phyloP scores from a whole-genome alignment of 2,113 vertebrate genomes.

The Poicephalus meyeri region DNA sequence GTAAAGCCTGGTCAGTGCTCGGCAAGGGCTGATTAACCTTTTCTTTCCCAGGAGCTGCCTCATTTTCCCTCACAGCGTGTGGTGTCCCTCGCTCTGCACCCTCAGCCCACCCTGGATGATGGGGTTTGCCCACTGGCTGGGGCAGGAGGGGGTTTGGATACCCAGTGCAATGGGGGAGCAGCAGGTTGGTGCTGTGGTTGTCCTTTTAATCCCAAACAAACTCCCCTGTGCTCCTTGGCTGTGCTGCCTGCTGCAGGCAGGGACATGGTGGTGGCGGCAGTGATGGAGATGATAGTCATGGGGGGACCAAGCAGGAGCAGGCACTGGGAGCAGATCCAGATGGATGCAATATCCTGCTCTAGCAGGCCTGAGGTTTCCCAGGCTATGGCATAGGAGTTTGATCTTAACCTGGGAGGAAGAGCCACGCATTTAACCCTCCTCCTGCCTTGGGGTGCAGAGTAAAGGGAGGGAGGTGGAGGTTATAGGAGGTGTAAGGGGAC shows the following conservation, averaged over 20 bases:
- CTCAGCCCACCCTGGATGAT: background rate
- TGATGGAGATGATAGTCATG: background rate
- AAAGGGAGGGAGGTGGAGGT: no score
- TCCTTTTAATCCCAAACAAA: background rate
- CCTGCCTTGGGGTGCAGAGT: background rate
- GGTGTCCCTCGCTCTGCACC: background rate
- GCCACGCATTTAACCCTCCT: background rate
- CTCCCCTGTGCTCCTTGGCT: background rate
- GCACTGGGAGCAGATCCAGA: background rate
- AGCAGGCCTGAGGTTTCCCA: background rate
- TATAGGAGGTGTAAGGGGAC: background rate
- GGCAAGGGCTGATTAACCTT: background rate
- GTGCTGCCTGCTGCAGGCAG: background rate
- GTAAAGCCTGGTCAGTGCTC: background rate
- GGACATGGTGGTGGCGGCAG: fast-evolving
- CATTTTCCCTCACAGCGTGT: background rate
- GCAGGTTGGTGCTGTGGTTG: background rate
- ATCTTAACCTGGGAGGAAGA: background rate
- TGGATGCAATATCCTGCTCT: fast-evolving
- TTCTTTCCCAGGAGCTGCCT: background rate
- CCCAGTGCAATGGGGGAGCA: background rate
- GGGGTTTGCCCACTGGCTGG: background rate
- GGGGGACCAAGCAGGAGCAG: background rate
- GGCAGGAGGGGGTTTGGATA: background rate
- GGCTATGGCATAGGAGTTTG: background rate